Evolutionary conservation across 2,888 invertebrate genomes (phyloP), one percentile per base, ranked within the genome.

Genomic region (Ariolimax columbianus): DNA sequence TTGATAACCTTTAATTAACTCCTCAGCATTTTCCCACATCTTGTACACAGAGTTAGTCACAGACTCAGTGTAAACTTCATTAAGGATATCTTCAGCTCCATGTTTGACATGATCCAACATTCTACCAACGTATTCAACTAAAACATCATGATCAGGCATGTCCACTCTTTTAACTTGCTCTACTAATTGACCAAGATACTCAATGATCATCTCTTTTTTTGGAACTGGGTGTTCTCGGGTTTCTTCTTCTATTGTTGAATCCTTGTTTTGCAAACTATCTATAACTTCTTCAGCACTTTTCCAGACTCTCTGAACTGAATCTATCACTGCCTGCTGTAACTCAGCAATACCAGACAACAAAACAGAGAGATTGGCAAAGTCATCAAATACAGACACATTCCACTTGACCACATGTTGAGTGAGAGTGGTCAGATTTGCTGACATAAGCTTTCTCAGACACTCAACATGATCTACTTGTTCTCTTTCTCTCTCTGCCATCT

Each of bases 321-420:
- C 73, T 17, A 87, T 14, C 38, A 87, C 86, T 63, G 83, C 70
- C 51, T 85, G 85, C 40, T 87, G 85, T 26, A 87, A 75, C 36
- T 85, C 80, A 7, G 85, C 55, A 33, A 87, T 77, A 51, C 86
- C 83, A 43, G 87, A 85, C 51, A 87, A 36, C n/a, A 87, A 82
- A 33, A 79, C 66, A 30, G 83, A 86, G 40, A 86, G 77, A 73
- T 87, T 86, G 1, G 81, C 80, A 73, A 87, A 83, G 38, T 86
- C 86, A 66, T 87, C 86, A 82, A 82, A 77, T 6, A 77, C 72
- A 1, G 85, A 77, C 33, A 82, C 66, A 82, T 85, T 85, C 85
- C 85, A 85, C 23, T 59, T 66, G 11, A 63, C 26, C 23, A 85
- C 77, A 68, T 82, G 81, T n/a, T 78, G 82, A 6, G 77, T 82